A percentile compares a stretch with the other conserved stretches of the same genome.
These are phyloP conservation scores for Zalophus californianus DNA, from an alignment of 2,797 vertebrate species.

Conservation along the genomic window DNA sequence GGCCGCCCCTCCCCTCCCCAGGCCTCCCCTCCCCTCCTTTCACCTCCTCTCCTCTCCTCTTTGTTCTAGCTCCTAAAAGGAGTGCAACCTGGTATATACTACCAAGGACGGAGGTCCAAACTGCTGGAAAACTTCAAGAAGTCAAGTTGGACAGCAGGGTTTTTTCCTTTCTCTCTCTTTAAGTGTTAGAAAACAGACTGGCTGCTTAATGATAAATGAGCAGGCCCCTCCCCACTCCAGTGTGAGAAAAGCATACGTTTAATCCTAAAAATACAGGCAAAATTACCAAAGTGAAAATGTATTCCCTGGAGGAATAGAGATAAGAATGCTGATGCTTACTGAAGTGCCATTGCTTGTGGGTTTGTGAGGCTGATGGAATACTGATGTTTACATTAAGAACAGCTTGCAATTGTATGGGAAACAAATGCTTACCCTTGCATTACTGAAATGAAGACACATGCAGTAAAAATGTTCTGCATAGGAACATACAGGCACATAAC, in stretches of 20 bases:
- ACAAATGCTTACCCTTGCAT: constrained; percentile 65
- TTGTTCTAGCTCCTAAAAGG: background rate
- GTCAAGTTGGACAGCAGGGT: background rate
- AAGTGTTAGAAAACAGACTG: constrained; percentile 9
- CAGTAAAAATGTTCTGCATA: constrained; percentile 53
- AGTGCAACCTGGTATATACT: background rate
- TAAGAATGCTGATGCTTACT: constrained; percentile 55
- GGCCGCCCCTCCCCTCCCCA: background rate
- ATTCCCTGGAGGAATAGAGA: constrained; percentile 64
- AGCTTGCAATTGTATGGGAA: constrained; percentile 57
- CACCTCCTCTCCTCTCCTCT: background rate
- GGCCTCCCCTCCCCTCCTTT: background rate
- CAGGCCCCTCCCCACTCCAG: background rate
- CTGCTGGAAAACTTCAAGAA: constrained; percentile 13
- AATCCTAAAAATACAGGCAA: constrained; percentile 75
- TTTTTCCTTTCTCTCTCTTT: background rate
- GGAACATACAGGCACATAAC: background rate
- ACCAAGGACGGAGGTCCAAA: background rate
- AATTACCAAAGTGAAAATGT: constrained; percentile 71
- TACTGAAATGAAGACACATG: constrained; percentile 59
- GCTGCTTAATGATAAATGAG: constrained; percentile 57
- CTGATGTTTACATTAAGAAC: constrained; percentile 71
- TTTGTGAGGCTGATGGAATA: constrained; percentile 61
- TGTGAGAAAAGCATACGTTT: constrained; percentile 62
- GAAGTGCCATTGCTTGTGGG: constrained; percentile 43